Conservation (phyloP, 2,113 vertebrate genomes). For the Rallus limicola region DNA sequence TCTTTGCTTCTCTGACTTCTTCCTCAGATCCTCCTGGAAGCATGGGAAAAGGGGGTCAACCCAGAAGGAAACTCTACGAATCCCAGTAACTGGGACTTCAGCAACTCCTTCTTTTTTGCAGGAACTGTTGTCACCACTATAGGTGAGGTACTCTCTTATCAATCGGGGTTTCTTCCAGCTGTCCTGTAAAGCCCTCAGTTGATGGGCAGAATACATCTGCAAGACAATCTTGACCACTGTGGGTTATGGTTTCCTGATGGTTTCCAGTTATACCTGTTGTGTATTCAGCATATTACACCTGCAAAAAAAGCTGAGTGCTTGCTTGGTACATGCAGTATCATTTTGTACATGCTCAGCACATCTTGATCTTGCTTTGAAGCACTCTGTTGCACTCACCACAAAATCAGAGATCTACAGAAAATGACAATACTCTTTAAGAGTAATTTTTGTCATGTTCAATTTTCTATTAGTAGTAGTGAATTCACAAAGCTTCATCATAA, state of each 20-base stretch:
- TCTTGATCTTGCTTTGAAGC: background rate
- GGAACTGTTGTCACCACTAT: conserved; percentile 92
- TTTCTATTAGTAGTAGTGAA: background rate
- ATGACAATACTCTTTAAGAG: background rate
- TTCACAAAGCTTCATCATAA: background rate
- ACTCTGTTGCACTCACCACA: background rate
- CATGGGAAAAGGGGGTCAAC: conserved; percentile 90
- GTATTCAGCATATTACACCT: background rate
- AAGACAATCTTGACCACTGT: background rate
- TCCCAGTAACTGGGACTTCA: conserved; percentile 95
- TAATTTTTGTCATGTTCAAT: background rate
- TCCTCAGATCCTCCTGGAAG: conserved; percentile 87
- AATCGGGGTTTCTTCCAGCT: background rate
- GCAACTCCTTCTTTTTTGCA: conserved; percentile 93
- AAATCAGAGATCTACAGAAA: background rate
- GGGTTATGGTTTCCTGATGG: background rate
- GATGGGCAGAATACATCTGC: background rate
- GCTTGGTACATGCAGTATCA: background rate
- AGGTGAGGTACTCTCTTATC: conserved; percentile 73
- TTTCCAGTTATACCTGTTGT: background rate
- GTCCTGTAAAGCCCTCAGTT: background rate
- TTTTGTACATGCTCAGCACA: background rate
- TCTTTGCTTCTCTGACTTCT: background rate
- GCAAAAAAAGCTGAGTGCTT: background rate
- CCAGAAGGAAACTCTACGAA: conserved; percentile 91